Evolutionary conservation across 1,140 invertebrate species (phyloP).

Genomic region (Pinna nobilis): DNA sequence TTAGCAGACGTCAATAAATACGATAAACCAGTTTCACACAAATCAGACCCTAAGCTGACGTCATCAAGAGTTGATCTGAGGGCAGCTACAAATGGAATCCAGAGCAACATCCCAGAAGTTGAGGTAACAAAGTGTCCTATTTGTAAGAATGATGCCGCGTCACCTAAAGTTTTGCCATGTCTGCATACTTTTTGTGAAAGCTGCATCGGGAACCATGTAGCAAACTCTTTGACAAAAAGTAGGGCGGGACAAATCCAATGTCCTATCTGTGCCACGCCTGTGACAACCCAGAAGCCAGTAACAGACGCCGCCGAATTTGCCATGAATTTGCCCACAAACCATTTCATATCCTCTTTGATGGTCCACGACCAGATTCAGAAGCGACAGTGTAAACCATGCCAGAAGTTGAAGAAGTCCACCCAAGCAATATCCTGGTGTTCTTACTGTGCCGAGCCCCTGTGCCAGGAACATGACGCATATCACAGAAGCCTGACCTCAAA

Average conservation of each 20-base stretch:
- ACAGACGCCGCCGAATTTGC: conserved; percentile 27
- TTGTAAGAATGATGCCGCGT: conserved; percentile 26
- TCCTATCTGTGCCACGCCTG: conserved; percentile 29
- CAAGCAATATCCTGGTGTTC: conserved; percentile 30
- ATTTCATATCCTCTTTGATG: conserved; percentile 32
- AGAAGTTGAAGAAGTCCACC: conserved; percentile 11
- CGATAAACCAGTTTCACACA: background rate
- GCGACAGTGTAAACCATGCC: conserved; percentile 31
- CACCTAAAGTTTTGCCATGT: conserved; percentile 30
- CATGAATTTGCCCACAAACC: conserved; percentile 10
- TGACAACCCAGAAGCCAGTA: conserved; percentile 10
- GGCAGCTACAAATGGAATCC: conserved; percentile 5
- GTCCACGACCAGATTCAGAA: conserved; percentile 14
- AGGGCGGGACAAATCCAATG: conserved; percentile 27
- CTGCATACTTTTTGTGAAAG: conserved; percentile 31
- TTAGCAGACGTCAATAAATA: no score
- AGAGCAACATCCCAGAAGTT: conserved; percentile 22
- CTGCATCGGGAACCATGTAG: conserved; percentile 14
- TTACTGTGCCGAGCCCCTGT: conserved; percentile 34
- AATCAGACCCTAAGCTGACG: background rate
- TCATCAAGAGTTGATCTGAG: conserved; percentile 3
- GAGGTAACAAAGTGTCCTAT: conserved; percentile 31
- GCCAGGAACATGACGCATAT: conserved; percentile 27
- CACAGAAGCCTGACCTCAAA: conserved; percentile 26
- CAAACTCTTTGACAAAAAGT: conserved; percentile 12